phyloP scores from a whole-genome alignment of 2,113 vertebrate species.

The Arothron firmamentum region DNA sequence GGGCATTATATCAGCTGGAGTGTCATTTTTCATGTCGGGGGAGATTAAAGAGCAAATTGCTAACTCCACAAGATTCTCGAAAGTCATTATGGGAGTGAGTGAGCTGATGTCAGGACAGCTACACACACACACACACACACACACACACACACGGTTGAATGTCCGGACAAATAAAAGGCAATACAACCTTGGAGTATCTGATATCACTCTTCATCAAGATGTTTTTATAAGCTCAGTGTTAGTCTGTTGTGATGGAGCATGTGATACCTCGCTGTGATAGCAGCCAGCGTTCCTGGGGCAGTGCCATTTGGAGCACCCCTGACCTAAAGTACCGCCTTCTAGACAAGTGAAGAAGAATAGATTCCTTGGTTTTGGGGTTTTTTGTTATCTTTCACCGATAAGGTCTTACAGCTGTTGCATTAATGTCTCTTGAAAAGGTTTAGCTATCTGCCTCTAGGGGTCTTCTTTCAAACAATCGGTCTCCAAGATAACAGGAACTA shows the following conservation, averaged over 20 bases:
- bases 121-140: no score
- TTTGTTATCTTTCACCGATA: conserved; percentile 34
- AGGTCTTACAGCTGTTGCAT: conserved; percentile 32
- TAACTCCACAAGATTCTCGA: conserved; percentile 14
- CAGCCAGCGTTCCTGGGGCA: no score
- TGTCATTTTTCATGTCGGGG: conserved; percentile 14
- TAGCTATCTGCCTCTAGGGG: conserved; percentile 40
- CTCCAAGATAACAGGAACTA: conserved; percentile 14
- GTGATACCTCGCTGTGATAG: no score
- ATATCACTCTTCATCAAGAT: no score
- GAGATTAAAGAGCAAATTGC: conserved; percentile 26
- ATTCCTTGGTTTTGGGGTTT: conserved; percentile 23
- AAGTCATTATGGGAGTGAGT: conserved; percentile 27
- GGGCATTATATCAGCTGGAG: conserved; percentile 28
- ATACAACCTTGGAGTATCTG: no score
- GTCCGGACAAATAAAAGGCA: no score
- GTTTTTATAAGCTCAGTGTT: no score
- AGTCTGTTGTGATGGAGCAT: no score
- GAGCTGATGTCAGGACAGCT: conserved; percentile 37
- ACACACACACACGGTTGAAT: no score
- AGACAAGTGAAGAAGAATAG: conserved; percentile 20
- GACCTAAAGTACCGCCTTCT: not conserved
- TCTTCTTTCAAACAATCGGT: conserved; percentile 47
- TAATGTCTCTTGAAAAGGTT: conserved; percentile 40
- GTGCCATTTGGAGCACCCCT: no score